These are phyloP conservation scores for Cliona cf. orientalis DNA, from an alignment of 37 sponge, comb jelly and placozoan species.

Conservation along the genomic window DNA sequence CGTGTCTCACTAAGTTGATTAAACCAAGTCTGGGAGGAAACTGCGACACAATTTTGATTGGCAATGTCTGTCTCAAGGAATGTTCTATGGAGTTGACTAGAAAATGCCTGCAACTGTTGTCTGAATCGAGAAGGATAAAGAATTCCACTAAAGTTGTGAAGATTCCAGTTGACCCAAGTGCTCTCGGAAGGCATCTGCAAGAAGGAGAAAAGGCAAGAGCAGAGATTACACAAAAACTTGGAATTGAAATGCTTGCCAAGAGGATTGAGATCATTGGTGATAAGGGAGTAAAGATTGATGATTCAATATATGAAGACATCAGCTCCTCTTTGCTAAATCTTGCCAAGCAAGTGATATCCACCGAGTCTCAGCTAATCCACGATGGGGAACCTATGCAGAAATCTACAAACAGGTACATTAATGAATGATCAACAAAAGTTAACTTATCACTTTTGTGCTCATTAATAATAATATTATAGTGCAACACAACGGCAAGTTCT, in stretches of 20 bases:
- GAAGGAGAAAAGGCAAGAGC: neutral
- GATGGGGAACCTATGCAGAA: constrained; percentile 4
- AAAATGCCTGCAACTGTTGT: constrained; percentile 17
- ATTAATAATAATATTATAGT: neutral
- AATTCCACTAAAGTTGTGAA: neutral
- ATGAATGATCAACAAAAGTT: neutral
- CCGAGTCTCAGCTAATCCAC: constrained; percentile 9
- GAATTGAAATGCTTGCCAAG: neutral
- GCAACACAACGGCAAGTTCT: neutral
- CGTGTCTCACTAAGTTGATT: constrained; percentile 57
- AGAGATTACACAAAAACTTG: constrained; percentile 9
- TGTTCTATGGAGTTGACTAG: neutral
- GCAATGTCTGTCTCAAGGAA: constrained; percentile 13
- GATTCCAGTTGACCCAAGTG: neutral
- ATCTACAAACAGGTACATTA: neutral
- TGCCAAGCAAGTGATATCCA: neutral
- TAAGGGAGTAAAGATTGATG: constrained; percentile 5
- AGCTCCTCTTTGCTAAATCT: constrained; percentile 17
- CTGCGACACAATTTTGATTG: constrained; percentile 22
- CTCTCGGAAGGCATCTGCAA: neutral
- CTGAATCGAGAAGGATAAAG: neutral
- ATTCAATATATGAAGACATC: neutral
- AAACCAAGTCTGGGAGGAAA: constrained; percentile 56
- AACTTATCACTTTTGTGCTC: neutral
- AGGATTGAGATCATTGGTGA: neutral